Percentiles rank a stretch among this genome's conserved stretches.
phyloP scores from a whole-genome alignment of 1,140 invertebrate genomes.

The Ditylenchus dipsaci region DNA sequence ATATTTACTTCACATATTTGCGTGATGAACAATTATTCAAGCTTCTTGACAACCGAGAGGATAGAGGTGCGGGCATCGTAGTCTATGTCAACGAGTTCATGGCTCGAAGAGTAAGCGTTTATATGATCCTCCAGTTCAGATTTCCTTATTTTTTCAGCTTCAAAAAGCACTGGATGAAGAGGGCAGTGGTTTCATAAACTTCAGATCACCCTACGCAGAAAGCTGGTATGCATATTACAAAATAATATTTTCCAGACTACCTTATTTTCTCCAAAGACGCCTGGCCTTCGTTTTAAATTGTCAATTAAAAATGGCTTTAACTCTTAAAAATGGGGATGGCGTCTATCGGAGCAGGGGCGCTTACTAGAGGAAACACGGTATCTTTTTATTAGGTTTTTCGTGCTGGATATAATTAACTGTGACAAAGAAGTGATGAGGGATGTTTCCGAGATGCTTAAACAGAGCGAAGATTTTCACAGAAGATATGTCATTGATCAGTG shows the following conservation, averaged over 20 bases:
- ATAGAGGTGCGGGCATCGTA: constrained; percentile 37
- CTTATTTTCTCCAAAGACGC: too few species aligned
- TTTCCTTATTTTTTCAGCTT: background rate
- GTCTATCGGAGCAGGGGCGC: too few species aligned
- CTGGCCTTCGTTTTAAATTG: too few species aligned
- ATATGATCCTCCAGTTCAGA: too few species aligned
- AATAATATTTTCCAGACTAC: background rate
- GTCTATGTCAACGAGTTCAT: constrained; percentile 37
- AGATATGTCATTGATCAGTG: constrained; percentile 26
- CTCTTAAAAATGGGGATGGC: too few species aligned
- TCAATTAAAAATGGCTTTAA: too few species aligned
- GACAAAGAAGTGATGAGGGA: constrained; percentile 21
- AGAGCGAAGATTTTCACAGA: constrained; percentile 12
- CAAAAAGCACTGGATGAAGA: constrained; percentile 15
- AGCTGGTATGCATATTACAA: background rate
- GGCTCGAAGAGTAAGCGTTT: constrained; percentile 11
- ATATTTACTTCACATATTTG: background rate
- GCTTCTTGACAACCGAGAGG: constrained; percentile 31
- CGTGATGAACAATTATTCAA: constrained; percentile 4
- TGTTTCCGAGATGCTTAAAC: constrained; percentile 19
- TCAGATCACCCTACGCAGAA: background rate
- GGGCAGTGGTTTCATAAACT: constrained; percentile 6
- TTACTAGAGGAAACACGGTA: too few species aligned
- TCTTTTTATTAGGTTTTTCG: constrained; percentile 26
- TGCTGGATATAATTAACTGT: constrained; percentile 39